Conservation (phyloP, 2,888 invertebrate genomes). For the Rotaria socialis region DNA sequence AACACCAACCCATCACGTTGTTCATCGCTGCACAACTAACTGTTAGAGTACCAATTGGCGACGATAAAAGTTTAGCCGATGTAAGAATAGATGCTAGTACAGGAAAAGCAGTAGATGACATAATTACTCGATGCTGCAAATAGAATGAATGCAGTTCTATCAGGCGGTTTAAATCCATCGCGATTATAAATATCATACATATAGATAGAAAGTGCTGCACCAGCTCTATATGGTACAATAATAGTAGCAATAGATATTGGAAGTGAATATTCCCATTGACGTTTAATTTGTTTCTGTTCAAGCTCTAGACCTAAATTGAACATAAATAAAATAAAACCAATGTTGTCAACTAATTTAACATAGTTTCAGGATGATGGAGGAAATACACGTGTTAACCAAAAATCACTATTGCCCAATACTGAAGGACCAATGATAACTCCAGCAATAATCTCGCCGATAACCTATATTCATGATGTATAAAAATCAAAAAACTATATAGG, state of each 20-base stretch:
- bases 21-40: neutral
- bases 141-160: neutral
- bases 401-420: neutral
- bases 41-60: neutral
- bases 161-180: neutral
- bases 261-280: neutral
- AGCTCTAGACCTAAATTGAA: neutral
- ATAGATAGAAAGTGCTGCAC: neutral
- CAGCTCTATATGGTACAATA: neutral
- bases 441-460: neutral
- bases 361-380: neutral
- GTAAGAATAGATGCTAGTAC: neutral
- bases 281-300: neutral
- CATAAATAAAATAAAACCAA: slow-evolving; percentile 3
- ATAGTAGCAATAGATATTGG: neutral
- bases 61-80: neutral
- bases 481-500: no score
- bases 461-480: neutral
- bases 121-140: neutral
- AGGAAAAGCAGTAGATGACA: neutral
- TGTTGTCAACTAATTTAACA: neutral
- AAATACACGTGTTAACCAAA: neutral
- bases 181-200: neutral
- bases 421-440: neutral
- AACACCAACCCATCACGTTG: neutral